Evolutionary conservation across 2,113 vertebrate species (phyloP), one percentile per base, ranked within the genome.

Genomic region (Galemys pyrenaicus): DNA sequence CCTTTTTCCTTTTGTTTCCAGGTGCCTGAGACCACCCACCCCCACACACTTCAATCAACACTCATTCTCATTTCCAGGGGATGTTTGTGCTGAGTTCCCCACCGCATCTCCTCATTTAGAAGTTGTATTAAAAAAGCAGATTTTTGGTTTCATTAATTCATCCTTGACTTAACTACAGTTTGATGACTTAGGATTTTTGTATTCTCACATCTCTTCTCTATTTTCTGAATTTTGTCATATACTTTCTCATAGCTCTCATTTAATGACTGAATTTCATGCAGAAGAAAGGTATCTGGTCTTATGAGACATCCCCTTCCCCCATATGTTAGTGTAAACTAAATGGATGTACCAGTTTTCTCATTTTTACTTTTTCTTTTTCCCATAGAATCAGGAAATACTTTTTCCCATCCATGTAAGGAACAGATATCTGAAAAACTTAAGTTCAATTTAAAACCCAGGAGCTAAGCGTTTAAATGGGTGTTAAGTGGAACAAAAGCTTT

Each of bases 391-490:
- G 32, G 19, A 39, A 65, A 87, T 84, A 0, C 7, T 92, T 89
- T 85, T 75, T 24, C 9, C 32, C 24, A 70, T 6, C 16, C 41
- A 10, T 65, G 37, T 87, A 89, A 87, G 46, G 11, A 87, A 74
- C 3, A 91, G 22, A 89, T 54, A 94, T 30, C 83, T 73, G 67
- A 93, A 96, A 92, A 87, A 22, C 6, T 87, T 46, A 82, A 64
- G 46, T 79, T 96, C 75, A 87, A 83, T 92, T 89, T 94, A 84
- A 94, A 94, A 89, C 15, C 26, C 41, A 87, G 37, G 7, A 93
- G 77, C 49, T 60, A 65, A 84, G 37, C 15, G 44, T 79, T 73
- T n/a, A 28, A 85, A 77, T 54, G 44, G 70, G 16, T 84, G 89
- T 93, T 95, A 95, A 96, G 64, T 77, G 49, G 46, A 92, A 89